Percentiles rank a stretch among this genome's conserved stretches.
Conservation (phyloP, 2,797 vertebrate genomes). For the Chiloscyllium punctatum region DNA sequence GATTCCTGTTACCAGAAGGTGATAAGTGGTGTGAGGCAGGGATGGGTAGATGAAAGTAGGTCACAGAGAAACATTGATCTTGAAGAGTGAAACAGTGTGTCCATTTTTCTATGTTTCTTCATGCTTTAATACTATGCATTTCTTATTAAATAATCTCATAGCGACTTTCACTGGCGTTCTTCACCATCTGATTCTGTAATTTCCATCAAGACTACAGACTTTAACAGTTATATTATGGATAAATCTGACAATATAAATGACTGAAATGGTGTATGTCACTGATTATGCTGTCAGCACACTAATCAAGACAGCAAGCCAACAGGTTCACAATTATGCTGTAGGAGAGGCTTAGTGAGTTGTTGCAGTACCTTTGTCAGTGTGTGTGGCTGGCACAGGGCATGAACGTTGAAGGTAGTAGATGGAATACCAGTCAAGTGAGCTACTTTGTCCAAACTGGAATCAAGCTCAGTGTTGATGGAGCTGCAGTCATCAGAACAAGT, state of each 20-base stretch:
- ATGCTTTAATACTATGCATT: not conserved
- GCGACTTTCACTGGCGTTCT: not conserved
- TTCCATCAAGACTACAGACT: not conserved
- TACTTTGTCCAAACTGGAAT: no score
- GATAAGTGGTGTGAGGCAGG: not conserved
- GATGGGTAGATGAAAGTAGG: not conserved
- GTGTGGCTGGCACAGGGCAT: no score
- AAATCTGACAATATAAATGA: not conserved
- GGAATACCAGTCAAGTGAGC: no score
- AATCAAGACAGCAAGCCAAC: no score
- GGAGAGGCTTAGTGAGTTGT: no score
- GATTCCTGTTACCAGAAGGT: no score
- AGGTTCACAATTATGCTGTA: not conserved
- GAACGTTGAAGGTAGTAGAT: no score
- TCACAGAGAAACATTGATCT: not conserved
- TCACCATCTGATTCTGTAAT: not conserved
- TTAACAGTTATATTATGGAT: not conserved
- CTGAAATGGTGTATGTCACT: not conserved
- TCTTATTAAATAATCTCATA: not conserved
- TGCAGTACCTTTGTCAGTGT: no score
- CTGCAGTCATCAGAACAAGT: no score
- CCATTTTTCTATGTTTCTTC: not conserved
- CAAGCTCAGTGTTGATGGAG: no score
- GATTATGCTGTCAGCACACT: not conserved
- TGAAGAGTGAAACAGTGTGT: not conserved